Evolutionary conservation across 2,113 vertebrate genomes (phyloP), one percentile per base, ranked within the genome.

Genomic region (Pao palembangensis): DNA sequence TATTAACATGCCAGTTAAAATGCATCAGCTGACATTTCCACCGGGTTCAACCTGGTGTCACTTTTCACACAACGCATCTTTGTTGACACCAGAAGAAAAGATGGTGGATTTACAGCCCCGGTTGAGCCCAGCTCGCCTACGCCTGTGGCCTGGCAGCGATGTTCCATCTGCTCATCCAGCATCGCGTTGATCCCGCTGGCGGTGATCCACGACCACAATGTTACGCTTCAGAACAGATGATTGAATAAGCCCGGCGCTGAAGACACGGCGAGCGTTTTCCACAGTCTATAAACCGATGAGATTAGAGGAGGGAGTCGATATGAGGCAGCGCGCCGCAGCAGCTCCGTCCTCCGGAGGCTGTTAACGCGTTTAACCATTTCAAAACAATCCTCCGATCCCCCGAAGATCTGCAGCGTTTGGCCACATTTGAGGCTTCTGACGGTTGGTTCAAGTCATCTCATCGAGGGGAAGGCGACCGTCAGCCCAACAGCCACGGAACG

Each of bases 1-100:
- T 69, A 62, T 57, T 70, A 3, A 75, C 2, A 20, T 51, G 38
- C 0, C 8, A 53, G 42, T 78, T 69, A 77, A 81, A 63, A 76
- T 64, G 51, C 51, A 73, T 64, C 60, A 47, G 19, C 64, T 78
- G 85, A 81, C 81, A 78, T 85, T 82, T 87, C 55, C 69, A 51
- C 49, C 31, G 10, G 34, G 20, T 58, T 64, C 2, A n/a, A 42
- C 43, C 5, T 0, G 54, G 76, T 67, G 61, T 85, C 42, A 1
- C 34, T 62, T 83, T 87, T 73, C 78, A 48, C 41, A 11, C 13
- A 14, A 71, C 55, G 58, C 19, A 58, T 61, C 64, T 47, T 48
- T 1, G 17, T 11, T 64, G 52, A 58, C 61, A 55, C 51, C 50
- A n/a, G 6, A 14, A 51, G 31, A 46, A 61, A 51, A 67, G 55